Base-by-base conservation (phyloP, 1,140 invertebrate species). In the Philotrypesis tridentata region DNA sequence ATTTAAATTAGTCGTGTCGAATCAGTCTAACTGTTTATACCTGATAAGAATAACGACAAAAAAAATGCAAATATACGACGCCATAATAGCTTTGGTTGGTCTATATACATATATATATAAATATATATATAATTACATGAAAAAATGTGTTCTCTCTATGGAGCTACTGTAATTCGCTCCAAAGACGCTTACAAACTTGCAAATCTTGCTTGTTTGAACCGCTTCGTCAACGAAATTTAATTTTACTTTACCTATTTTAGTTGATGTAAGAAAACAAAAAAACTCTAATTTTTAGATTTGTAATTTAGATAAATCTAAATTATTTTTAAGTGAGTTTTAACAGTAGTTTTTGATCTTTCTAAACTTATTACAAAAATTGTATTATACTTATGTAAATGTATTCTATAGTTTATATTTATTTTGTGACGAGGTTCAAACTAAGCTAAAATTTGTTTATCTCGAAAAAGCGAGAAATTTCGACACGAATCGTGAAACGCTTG, bases 61-160 rank as follows among this genome's bases (percentile, higher is more conserved):
- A 61, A 60, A 25, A 40, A 63, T 40, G 29, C 33, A 61, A 27
- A 25, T 67, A 81, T 55, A 75, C 12, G 17, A 74, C 71, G 70
- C 70, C 79, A 75, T 68, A 11, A 68, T 55, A 75, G 29, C 70
- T 72, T 79, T 72, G 70, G 68, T 72, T 79, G 55, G 60, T 75
- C 29, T 61, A 21, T 73, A 65, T 65, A 33, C 2, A 71, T 31
- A 37, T 14, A 65, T 27, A 33, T 70, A 23, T 73, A 73, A 48
- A 72, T 65, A 33, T 5, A 71, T 31, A 37, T 14, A 65, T 27
- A 33, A 48, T 12, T 73, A 73, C 29, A 72, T 4, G 27, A 68
- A 68, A 75, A 78, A 78, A 31, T 79, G 29, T 71, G 68, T 73
- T 79, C 14, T 79, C 31, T 31, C 11, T 23, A 17, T 3, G 48